Base-by-base conservation (phyloP, 2,797 vertebrate genomes). In the Sebastes variabilis region DNA sequence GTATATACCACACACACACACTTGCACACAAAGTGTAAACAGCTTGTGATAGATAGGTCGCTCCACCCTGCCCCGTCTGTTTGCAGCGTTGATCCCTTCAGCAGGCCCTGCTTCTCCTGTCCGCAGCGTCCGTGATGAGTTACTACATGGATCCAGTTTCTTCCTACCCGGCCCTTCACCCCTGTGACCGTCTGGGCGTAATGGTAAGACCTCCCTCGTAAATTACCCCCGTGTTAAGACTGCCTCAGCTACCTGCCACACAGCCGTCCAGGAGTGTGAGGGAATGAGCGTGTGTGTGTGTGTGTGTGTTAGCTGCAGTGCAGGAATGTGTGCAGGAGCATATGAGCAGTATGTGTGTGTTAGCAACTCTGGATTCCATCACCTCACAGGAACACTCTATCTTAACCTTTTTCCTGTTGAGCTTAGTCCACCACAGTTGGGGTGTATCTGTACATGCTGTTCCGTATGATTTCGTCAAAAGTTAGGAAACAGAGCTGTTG, bases 111-210 rank as follows among this genome's bases (percentile, higher is more conserved):
- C 86, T 92, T 83, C 86, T 91, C 83, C 88, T 90, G 93, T 92
- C 93, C 87, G 20, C 89, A 52, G 87, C 27, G 36, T 86, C 77
- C 83, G 88, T 82, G 88, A 99, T 99, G 98, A 99, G 96, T 96
- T 99, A 99, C 95, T 98, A 97, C 87, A 83, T 96, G 96, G 97
- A 98, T 94, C 94, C 97, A 71, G 81, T 96, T 91, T 94, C 96
- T 8, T 93, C 94, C 87, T 96, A 86, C 82, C 81, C 95, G 29
- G 93, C 93, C 86, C 94, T 96, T 91, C 97, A 97, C 80, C 91
- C 96, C 70, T 90, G 94, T 65, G 89, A 95, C 90, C 95, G 95
- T 83, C 96, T 97, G 84, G 94, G 92, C 59, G 72, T 91, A 72
- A 93, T 93, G 97, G 98, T 99, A 96, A 97, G 97, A 95, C 91